Percentiles rank a stretch among this genome's conserved stretches.
Evolutionary conservation across 2,113 vertebrate genomes (phyloP).

Genomic region (Hippocampus mohnikei): DNA sequence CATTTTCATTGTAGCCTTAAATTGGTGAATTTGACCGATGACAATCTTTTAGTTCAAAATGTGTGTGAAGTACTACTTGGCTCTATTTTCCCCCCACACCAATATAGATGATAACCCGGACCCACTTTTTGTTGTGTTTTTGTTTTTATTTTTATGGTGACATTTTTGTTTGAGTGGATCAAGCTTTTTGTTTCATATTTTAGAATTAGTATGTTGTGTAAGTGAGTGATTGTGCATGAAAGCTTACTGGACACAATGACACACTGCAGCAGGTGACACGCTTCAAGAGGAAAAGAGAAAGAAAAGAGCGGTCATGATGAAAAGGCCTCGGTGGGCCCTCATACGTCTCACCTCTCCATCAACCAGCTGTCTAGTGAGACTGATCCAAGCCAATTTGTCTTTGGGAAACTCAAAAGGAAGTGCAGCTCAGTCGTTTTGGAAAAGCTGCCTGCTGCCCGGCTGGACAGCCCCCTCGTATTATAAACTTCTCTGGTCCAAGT

Average conservation of each 20-base stretch:
- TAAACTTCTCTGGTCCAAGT: constrained; percentile 44
- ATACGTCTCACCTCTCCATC: constrained; percentile 54
- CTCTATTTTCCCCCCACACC: not conserved
- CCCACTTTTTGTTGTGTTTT: not conserved
- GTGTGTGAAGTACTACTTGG: not conserved
- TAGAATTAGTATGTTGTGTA: constrained; percentile 44
- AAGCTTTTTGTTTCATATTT: constrained; percentile 9
- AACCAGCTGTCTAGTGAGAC: constrained; percentile 51
- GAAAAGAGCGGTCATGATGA: constrained; percentile 46
- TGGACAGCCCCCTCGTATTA: constrained; percentile 38
- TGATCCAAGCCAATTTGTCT: constrained; percentile 63
- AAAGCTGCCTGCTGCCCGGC: constrained; percentile 26
- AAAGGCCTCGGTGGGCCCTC: constrained; percentile 42
- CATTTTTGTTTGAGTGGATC: not conserved
- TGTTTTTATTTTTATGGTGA: too few relatives aligned
- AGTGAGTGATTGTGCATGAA: constrained; percentile 44
- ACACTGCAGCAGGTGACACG: constrained; percentile 50
- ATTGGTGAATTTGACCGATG: not conserved
- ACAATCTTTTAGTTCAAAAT: not conserved
- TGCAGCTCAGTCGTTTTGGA: constrained; percentile 41
- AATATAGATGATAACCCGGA: not conserved
- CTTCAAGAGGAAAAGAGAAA: constrained; percentile 17
- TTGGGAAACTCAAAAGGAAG: constrained; percentile 44
- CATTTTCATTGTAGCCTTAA: not conserved
- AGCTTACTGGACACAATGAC: constrained; percentile 38